These are phyloP conservation scores for Pachymerium ferrugineum DNA, from an alignment of 2,888 invertebrate genomes.

Conservation along the genomic window DNA sequence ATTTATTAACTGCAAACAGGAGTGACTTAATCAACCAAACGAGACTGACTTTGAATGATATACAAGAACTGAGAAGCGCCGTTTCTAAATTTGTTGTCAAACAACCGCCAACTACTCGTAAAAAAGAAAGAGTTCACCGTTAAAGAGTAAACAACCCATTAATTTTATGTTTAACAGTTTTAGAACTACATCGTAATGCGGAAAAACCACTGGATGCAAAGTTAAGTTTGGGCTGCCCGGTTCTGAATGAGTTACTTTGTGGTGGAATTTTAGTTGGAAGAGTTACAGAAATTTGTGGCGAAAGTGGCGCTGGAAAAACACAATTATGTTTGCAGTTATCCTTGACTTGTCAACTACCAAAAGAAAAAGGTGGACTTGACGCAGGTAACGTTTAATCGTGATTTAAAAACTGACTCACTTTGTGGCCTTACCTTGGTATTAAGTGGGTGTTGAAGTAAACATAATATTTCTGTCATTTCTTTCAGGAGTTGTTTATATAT, in stretches of 20 bases:
- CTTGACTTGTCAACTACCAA: conserved; percentile 59
- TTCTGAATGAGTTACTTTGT: conserved; percentile 56
- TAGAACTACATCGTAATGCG: neutral
- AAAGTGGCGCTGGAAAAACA: conserved; percentile 74
- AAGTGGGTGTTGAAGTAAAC: too few species aligned
- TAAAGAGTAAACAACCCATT: neutral
- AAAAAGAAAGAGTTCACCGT: neutral
- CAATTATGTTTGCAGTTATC: conserved; percentile 69
- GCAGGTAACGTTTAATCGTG: too few species aligned
- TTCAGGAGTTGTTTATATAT: conserved; percentile 62
- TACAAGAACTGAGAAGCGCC: neutral
- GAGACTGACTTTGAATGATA: neutral
- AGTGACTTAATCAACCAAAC: conserved; percentile 10
- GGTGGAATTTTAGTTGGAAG: conserved; percentile 66
- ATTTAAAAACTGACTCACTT: too few species aligned
- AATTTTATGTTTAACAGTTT: neutral
- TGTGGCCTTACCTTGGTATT: too few species aligned
- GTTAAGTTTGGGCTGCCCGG: conserved; percentile 54
- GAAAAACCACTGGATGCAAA: conserved; percentile 34
- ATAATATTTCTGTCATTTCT: too few species aligned
- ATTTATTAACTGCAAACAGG: neutral
- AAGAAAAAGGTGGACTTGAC: conserved; percentile 53
- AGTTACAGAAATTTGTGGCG: conserved; percentile 72
- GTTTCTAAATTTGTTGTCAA: conserved; percentile 1
- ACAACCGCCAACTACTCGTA: neutral